phyloP scores from a whole-genome alignment of 1,140 invertebrate genomes.

The Drosophila murphyi region DNA sequence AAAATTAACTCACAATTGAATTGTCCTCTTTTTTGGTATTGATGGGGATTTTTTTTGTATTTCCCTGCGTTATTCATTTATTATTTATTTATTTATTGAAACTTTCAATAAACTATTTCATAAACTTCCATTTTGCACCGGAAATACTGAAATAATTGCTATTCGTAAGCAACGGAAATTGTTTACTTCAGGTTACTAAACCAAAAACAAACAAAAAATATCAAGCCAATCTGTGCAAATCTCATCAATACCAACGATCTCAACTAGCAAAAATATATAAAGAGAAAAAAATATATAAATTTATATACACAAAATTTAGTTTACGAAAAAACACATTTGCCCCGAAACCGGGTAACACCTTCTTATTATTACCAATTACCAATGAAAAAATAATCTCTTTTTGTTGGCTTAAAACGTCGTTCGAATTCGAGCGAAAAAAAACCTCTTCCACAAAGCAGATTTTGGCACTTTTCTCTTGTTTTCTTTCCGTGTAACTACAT shows the following conservation, averaged over 20 bases:
- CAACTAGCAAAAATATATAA: no score
- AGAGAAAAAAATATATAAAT: no score
- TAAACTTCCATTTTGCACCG: not conserved
- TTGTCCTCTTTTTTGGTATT: not conserved
- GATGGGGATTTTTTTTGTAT: not conserved
- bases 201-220: not conserved
- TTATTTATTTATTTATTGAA: not conserved
- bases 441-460: no score
- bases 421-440: no score
- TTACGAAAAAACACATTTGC: no score
- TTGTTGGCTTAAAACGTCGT: no score
- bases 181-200: not conserved
- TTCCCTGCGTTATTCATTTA: not conserved
- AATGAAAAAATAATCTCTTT: no score
- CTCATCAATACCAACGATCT: not conserved
- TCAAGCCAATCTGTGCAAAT: not conserved
- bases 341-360: no score
- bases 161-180: conserved; percentile 2
- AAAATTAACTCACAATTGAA: not conserved
- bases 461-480: no score
- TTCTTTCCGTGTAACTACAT: no score
- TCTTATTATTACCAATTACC: no score
- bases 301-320: no score
- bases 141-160: conserved; percentile 5
- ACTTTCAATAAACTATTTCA: conserved; percentile 6